Base-by-base conservation (phyloP, 2,797 vertebrate species). In the Anas bernieri region DNA sequence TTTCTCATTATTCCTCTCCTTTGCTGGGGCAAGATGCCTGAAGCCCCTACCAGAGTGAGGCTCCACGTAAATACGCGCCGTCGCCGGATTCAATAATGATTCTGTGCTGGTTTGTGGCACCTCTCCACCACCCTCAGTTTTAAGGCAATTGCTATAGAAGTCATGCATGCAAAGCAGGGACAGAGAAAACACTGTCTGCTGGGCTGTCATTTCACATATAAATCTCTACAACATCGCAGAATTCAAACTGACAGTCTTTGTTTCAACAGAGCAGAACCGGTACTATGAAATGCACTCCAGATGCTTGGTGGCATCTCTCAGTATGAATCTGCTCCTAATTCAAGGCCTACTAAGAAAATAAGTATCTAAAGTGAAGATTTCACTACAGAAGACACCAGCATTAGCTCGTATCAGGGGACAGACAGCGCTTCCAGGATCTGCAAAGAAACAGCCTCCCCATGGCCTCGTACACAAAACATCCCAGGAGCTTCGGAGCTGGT, bases 251-350 rank as follows among this genome's bases (percentile, higher is more conserved):
- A 96, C 97, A 96, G 96, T 79, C 87, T 96, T 88, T 95, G 94
- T 92, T 96, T 85, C 95, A 92, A 63, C 92, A 90, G 74, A 94
- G 88, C 86, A 95, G 94, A 93, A 91, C 31, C 72, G 90, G 95
- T 97, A 92, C 94, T 94, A 70, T 50, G 91, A 94, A 97, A 98
- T 64, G 80, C 86, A 94, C 84, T 97, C 92, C 97, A 98, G 97
- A 97, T 97, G 97, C 92, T 96, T 88, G 92, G 92, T 96, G 96
- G 94, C 95, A 96, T 95, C 97, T 97, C 88, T 86, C 96, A 94
- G 94, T 52, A 91, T 35, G 69, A 95, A 43, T 59, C 78, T 74
- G 54, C 41, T 93, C 88, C 67, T 88, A 93, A 89, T 59, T 81
- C 90, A 79, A 79, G 58, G 88, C 56, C 87, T 79, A 67, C 66